Evolutionary conservation across 2,888 invertebrate species (phyloP), one percentile per base, ranked within the genome.

Genomic region (Molanna angustata): DNA sequence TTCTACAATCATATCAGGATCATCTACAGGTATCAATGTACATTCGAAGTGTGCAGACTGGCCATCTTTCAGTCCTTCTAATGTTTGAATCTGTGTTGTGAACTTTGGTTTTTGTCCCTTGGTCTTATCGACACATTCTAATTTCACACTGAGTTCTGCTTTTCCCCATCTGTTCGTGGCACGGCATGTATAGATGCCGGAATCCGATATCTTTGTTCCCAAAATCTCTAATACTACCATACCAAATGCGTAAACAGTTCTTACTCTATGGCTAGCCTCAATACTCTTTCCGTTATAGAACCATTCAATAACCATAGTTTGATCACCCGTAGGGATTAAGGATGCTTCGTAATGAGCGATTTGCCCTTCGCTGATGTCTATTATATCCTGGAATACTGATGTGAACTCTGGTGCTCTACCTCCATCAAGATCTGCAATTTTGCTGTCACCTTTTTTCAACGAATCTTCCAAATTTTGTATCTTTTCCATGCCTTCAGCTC

Each of bases 261-360:
- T 82, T 56, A 88, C 88, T 58, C 96, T 85, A 68, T 94, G 94
- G 70, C 91, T 90, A 35, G 92, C 92, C 68, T 90, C 89, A 56
- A 93, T 78, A 1, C 88, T 78, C 69, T 94, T 88, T 21, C 90
- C 94, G 69, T 99, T 94, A 68, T 91, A 94, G 81, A 93, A 94
- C 94, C 94, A 96, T 76, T 95, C 94, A 48, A 95, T 90, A 19
- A 86, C 84, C 93, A 95, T 94, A 18, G 88, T 90, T 69, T 94
- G 92, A 66, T 94, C 94, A 9, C 94, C 93, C 42, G 91, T 87
- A 9, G 99, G 99, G 45, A 93, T 89, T 4, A 99, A 80, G 43
- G 92, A 93, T 31, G 96, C 97, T 76, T 99, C 98, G 70, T 96
- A 97, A 71, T 98, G 97, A 61, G 96, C 96, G 62, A 95, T 88